These are phyloP conservation scores for Piprites chloris DNA, from an alignment of 2,113 vertebrate species.

Conservation along the genomic window DNA sequence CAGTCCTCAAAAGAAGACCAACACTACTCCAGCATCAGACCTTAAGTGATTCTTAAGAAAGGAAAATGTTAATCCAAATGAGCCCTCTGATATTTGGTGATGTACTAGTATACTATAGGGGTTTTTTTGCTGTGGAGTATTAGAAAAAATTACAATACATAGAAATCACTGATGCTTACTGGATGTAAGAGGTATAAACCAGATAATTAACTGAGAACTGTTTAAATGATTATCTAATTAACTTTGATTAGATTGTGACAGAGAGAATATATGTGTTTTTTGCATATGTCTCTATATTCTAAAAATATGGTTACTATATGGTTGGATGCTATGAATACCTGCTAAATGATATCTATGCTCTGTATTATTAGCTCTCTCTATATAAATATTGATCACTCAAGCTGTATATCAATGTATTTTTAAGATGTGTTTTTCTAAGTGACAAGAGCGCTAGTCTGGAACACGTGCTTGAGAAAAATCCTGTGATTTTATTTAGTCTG, in stretches of 20 bases:
- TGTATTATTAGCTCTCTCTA: background rate
- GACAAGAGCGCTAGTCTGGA: background rate
- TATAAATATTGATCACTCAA: background rate
- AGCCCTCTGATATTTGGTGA: background rate
- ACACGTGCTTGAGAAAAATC: background rate
- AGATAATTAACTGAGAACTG: background rate
- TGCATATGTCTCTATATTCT: background rate
- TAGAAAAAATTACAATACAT: background rate
- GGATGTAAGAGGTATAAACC: background rate
- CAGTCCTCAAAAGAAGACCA: background rate
- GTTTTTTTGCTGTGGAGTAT: background rate
- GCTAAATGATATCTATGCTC: background rate
- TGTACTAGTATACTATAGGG: background rate
- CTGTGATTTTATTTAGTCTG: fast-evolving
- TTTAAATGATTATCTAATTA: background rate
- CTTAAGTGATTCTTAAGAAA: background rate
- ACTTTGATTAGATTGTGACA: background rate
- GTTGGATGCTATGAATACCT: background rate
- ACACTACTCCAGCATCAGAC: background rate
- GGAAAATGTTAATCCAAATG: background rate
- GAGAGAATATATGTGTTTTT: background rate
- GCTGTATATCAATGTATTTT: background rate
- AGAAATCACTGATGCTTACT: background rate
- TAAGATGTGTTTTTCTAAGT: background rate
- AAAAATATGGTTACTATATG: background rate